A percentile compares a stretch with the other conserved stretches of the same genome.
Conservation (phyloP, 1,140 invertebrate genomes). For the Psilanteris sp. region DNA sequence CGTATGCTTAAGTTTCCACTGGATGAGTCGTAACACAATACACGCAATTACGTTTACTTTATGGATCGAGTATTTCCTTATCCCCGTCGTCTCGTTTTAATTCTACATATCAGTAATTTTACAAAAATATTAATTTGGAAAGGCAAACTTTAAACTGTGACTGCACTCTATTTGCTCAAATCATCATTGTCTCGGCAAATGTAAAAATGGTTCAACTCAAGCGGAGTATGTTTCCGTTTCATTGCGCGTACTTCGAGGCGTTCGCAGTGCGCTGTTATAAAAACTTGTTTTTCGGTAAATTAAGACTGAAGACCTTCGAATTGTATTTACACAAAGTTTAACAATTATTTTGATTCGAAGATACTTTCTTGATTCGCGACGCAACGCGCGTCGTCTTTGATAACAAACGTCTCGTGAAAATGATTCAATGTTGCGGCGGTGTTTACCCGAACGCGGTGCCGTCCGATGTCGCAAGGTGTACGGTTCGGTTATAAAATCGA, state of each 20-base stretch:
- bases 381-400: constrained; percentile 15
- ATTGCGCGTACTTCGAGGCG: constrained; percentile 36
- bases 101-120: constrained; percentile 73
- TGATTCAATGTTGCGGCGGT: too few species aligned
- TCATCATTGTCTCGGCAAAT: constrained; percentile 35
- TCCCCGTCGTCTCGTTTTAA: too few species aligned
- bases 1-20: constrained; percentile 10
- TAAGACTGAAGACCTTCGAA: constrained; percentile 22
- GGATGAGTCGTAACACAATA: too few species aligned
- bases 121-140: constrained; percentile 79
- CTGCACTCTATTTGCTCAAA: constrained; percentile 54
- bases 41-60: background rate
- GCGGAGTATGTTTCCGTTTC: constrained; percentile 25
- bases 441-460: too few species aligned
- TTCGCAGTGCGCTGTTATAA: constrained; percentile 3
- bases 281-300: background rate
- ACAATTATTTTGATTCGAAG: constrained; percentile 15
- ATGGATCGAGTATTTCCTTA: too few species aligned
- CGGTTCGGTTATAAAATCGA: too few species aligned
- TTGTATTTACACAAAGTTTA: background rate
- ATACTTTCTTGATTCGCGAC: constrained; percentile 2
- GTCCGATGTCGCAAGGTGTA: too few species aligned
- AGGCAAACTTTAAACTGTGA: constrained; percentile 71
- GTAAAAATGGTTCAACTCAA: constrained; percentile 25
- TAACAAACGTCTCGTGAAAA: constrained; percentile 22